Evolutionary conservation across 1,140 invertebrate species (phyloP).

Genomic region (Heliconius himera): DNA sequence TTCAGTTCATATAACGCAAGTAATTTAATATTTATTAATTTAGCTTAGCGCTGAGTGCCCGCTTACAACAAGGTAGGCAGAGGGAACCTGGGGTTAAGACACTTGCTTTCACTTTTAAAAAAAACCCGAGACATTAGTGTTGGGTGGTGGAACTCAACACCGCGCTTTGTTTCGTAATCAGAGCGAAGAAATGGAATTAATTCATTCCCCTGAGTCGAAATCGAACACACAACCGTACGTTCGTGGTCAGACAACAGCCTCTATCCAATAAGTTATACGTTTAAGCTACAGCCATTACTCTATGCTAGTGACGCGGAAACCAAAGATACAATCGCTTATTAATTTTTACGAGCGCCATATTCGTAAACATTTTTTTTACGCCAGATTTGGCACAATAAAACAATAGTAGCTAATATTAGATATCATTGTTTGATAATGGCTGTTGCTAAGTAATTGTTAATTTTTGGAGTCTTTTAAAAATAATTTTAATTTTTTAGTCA

Average conservation of each 20-base stretch:
- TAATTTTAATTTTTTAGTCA: neutral
- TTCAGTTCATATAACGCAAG: neutral
- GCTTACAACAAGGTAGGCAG: no score
- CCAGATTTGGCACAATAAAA: slow-evolving; percentile 39
- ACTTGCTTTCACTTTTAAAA: no score
- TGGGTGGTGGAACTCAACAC: no score
- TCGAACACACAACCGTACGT: no score
- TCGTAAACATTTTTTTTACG: slow-evolving; percentile 23
- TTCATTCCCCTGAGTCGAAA: no score
- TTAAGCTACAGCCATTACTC: neutral
- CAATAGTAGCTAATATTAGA: slow-evolving; percentile 52
- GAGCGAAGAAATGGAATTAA: no score
- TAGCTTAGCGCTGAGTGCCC: no score
- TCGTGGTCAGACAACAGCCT: no score
- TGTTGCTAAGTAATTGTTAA: neutral
- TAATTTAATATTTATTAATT: no score
- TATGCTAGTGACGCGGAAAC: slow-evolving; percentile 29
- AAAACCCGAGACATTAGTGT: no score
- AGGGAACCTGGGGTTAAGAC: no score
- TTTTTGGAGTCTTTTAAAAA: neutral
- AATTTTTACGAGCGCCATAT: slow-evolving; percentile 41
- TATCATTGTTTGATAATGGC: slow-evolving; percentile 14
- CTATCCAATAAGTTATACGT: neutral
- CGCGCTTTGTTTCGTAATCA: no score
- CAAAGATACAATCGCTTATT: slow-evolving; percentile 28